A percentile compares a stretch with the other conserved stretches of the same genome.
Conservation (phyloP, 2,888 invertebrate species). For the Parnassius mnemosyne region DNA sequence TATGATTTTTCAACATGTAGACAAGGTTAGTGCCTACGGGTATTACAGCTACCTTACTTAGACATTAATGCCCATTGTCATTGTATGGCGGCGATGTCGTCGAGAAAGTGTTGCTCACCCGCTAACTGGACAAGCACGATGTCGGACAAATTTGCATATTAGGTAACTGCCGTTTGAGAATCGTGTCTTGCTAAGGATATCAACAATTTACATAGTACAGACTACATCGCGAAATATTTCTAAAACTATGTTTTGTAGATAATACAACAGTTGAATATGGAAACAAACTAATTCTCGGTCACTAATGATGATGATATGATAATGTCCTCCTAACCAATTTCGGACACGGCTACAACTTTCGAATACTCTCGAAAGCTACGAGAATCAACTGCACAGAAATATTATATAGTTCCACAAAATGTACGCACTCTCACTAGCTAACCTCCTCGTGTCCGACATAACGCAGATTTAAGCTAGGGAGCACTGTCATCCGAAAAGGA, state of each 20-base stretch:
- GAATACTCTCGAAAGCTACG: too few relatives aligned
- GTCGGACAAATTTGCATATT: slow-evolving; percentile 62
- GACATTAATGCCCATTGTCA: slow-evolving; percentile 59
- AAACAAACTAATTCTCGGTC: neutral
- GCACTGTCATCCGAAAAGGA: too few relatives aligned
- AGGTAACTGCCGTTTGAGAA: slow-evolving; percentile 51
- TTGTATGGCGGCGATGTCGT: slow-evolving; percentile 56
- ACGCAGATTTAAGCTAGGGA: too few relatives aligned
- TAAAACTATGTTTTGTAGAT: slow-evolving; percentile 7
- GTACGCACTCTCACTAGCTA: too few relatives aligned
- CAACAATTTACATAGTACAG: slow-evolving; percentile 24
- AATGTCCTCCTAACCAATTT: too few relatives aligned
- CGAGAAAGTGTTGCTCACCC: slow-evolving; percentile 63
- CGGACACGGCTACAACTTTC: too few relatives aligned
- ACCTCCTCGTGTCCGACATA: too few relatives aligned
- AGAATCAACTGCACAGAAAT: too few relatives aligned
- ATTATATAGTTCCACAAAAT: too few relatives aligned
- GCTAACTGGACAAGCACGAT: slow-evolving; percentile 64
- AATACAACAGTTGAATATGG: neutral
- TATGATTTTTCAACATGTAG: slow-evolving; percentile 9
- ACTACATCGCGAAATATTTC: slow-evolving; percentile 2
- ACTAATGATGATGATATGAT: neutral
- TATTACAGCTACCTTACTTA: slow-evolving; percentile 33
- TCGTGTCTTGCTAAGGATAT: slow-evolving; percentile 31
- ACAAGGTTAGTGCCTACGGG: slow-evolving; percentile 9